Percentiles rank a stretch among this genome's conserved stretches.
Conservation (phyloP, 2,888 invertebrate genomes). For the Parnassius orleans region DNA sequence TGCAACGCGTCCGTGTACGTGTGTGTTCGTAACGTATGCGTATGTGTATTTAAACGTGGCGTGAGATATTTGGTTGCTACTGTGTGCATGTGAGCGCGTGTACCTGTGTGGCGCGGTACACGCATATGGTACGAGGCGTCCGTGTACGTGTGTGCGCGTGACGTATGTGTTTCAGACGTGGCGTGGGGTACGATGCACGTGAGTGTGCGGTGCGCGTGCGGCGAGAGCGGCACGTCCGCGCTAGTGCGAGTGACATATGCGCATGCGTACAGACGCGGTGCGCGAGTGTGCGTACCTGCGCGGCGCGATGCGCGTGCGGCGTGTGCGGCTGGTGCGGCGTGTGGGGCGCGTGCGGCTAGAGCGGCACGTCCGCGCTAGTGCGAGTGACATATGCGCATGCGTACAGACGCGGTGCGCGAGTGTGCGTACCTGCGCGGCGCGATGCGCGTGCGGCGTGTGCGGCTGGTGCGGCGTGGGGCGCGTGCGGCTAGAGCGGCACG, state of each 20-base stretch:
- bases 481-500: background rate
- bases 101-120: constrained; percentile 4
- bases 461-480: too few species aligned
- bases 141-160: constrained; percentile 57
- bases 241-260: constrained; percentile 34
- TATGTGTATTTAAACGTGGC: too few species aligned
- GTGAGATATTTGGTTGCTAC: constrained; percentile 17
- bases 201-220: too few species aligned
- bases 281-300: too few species aligned
- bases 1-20: background rate
- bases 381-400: background rate
- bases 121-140: constrained; percentile 22
- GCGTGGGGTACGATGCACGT: too few species aligned
- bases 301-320: background rate
- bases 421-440: background rate
- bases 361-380: background rate
- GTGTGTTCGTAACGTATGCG: background rate
- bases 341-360: too few species aligned
- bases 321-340: too few species aligned
- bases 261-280: too few species aligned
- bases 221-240: constrained; percentile 75
- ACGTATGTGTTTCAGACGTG: too few species aligned
- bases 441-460: background rate
- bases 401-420: too few species aligned
- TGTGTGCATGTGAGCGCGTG: constrained; percentile 64